Conservation (phyloP, 35 echinoderm and acorn worm species). For the Apostichopus parvimensis region DNA sequence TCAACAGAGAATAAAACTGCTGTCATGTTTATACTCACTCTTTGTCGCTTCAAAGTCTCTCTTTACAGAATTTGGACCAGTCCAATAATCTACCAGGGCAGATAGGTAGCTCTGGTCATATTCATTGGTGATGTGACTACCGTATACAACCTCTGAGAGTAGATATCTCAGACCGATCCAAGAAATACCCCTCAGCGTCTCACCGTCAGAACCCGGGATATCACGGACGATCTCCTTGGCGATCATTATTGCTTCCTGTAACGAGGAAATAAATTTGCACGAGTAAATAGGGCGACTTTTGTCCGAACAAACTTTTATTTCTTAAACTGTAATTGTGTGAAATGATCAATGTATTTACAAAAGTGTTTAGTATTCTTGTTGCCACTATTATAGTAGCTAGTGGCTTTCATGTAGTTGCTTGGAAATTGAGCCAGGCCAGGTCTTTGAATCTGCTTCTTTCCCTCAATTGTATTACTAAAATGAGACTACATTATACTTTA, state of each 20-base stretch:
- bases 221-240: slow-evolving; percentile 76
- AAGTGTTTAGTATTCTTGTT: too few relatives aligned
- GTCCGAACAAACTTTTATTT: too few relatives aligned
- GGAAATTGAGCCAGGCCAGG: too few relatives aligned
- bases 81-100: slow-evolving; percentile 98
- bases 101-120: slow-evolving; percentile 87
- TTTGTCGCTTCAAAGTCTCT: slow-evolving; percentile 92
- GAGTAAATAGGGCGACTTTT: too few relatives aligned
- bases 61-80: slow-evolving; percentile 95
- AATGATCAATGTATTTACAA: too few relatives aligned
- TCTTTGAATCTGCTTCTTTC: too few relatives aligned
- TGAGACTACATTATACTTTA: too few relatives aligned
- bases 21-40: slow-evolving; percentile 43
- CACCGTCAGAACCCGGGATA: slow-evolving; percentile 61
- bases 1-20: too few relatives aligned
- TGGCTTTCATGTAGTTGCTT: too few relatives aligned
- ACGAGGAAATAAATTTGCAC: not conserved
- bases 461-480: too few relatives aligned
- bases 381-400: too few relatives aligned
- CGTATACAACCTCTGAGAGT: slow-evolving; percentile 94
- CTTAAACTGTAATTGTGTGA: too few relatives aligned
- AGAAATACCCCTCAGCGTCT: slow-evolving; percentile 81
- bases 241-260: slow-evolving; percentile 75
- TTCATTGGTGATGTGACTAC: slow-evolving; percentile 85
- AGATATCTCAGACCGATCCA: slow-evolving; percentile 93